phyloP scores from a whole-genome alignment of 2,113 vertebrate genomes.

The Ptilorrhoa leucosticta region DNA sequence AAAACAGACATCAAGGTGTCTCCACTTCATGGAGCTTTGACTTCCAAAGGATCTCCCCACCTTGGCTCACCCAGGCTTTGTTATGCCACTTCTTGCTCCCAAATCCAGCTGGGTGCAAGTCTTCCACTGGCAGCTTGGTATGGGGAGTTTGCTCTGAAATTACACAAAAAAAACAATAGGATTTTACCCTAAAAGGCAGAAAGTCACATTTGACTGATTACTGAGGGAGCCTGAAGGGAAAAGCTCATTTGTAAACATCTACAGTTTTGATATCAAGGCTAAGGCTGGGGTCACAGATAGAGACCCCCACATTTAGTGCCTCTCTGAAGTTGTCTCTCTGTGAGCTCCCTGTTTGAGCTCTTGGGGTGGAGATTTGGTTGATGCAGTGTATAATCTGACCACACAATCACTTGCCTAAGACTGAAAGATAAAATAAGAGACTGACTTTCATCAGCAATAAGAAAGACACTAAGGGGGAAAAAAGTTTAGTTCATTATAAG shows the following conservation, averaged over 20 bases:
- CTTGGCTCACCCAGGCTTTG: background rate
- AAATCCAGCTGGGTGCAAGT: background rate
- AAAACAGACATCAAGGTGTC: background rate
- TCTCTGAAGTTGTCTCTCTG: background rate
- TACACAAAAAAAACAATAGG: fast-evolving
- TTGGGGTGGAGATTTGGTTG: background rate
- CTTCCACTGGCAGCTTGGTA: background rate
- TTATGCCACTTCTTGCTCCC: background rate
- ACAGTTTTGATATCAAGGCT: background rate
- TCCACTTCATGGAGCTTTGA: background rate
- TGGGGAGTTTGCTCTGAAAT: background rate
- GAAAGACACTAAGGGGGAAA: background rate
- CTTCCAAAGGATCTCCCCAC: background rate
- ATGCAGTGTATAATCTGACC: background rate
- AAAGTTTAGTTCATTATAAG: background rate
- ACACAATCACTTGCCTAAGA: constrained; percentile 28
- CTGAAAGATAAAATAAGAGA: constrained; percentile 5
- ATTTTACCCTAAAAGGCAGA: background rate
- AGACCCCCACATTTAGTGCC: background rate
- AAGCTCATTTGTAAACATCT: background rate
- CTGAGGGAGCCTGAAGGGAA: background rate
- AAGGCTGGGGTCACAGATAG: background rate
- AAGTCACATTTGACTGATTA: background rate
- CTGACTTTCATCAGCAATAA: background rate
- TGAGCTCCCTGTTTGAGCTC: background rate